Percentiles rank a stretch among this genome's conserved stretches.
These are phyloP conservation scores for Calyptommatus sinebrachiatus DNA, from an alignment of 2,113 vertebrate species.

Conservation along the genomic window DNA sequence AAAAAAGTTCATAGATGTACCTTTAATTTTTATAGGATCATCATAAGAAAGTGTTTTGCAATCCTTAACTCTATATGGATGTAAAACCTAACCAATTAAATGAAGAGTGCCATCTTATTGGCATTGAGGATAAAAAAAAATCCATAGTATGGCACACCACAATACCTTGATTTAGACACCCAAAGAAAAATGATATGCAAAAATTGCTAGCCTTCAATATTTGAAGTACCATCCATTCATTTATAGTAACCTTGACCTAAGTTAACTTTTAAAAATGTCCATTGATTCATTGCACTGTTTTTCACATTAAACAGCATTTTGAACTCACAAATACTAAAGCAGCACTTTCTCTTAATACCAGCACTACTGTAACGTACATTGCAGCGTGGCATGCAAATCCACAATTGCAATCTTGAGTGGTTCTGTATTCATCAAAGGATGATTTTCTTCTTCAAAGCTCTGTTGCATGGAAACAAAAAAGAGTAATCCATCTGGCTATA, in stretches of 20 bases:
- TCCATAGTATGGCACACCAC: constrained; percentile 71
- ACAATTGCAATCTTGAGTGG: constrained; percentile 45
- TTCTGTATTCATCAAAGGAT: constrained; percentile 62
- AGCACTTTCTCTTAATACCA: constrained; percentile 70
- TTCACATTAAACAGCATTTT: constrained; percentile 67
- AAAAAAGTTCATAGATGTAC: not conserved
- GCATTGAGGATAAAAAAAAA: constrained; percentile 50
- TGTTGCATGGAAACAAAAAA: constrained; percentile 64
- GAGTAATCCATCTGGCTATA: constrained; percentile 61
- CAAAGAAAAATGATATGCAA: constrained; percentile 71
- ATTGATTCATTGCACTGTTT: constrained; percentile 60
- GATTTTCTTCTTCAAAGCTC: constrained; percentile 64
- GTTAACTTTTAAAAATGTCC: constrained; percentile 59
- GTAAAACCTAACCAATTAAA: constrained; percentile 44
- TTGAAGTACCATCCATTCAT: constrained; percentile 56
- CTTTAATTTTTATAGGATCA: not conserved
- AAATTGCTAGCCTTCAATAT: constrained; percentile 67
- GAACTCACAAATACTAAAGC: constrained; percentile 70
- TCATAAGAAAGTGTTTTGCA: not conserved
- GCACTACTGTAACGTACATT: constrained; percentile 66
- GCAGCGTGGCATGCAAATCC: constrained; percentile 71
- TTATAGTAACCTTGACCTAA: constrained; percentile 54
- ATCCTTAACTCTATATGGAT: constrained; percentile 53
- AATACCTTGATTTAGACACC: constrained; percentile 67
- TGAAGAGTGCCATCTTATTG: constrained; percentile 81